Base-by-base conservation (phyloP, 2,888 invertebrate species). In the Rhynchonema sp. region DNA sequence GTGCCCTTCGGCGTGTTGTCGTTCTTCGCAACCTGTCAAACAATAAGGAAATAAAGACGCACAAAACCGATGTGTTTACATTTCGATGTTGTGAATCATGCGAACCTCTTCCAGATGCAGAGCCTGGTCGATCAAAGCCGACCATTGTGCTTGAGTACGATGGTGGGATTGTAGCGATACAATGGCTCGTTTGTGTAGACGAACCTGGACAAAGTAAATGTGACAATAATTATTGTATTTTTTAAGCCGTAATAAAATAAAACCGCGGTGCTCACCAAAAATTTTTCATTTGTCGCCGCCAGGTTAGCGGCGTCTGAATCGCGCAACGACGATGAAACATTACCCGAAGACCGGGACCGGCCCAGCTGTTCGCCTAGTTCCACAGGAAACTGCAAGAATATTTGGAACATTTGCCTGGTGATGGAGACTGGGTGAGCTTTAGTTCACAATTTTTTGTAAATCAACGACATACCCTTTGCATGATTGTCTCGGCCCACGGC, bases 101-200 rank as follows among this genome's bases (percentile, higher is more conserved):
- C 30, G 30, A 6, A 9, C 38, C 74, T 96, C 96, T 74, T 96
- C 94, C 65, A 92, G 78, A 68, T 84, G 82, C 57, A 77, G 70
- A 60, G 76, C 77, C 62, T 83, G 81, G 66, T 85, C 82, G 60
- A 92, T 82, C 73, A 90, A 82, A 64, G 87, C 80, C 64, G 82
- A 83, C 90, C 90, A 98, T 72, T 94, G 87, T 0, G 90, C 89
- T 74, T 91, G 89, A 2, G 91, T 90, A 46, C 70, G 63, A 49
- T 68, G 86, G 55, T 88, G 80, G n/a, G 86, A 86, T 76, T 92
- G 91, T 29, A 91, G 78, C 0, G 88, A 84, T 78, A 87, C 87
- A 63, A 90, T 88, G 1, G 88, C 87, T 79, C 88, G 87, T 74
- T 84, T 85, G 75, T 98, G 92, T 58, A 96, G 81, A 65, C 87